These are phyloP conservation scores for Gandaritis pyraliata DNA, from an alignment of 2,888 invertebrate genomes.

Conservation along the genomic window DNA sequence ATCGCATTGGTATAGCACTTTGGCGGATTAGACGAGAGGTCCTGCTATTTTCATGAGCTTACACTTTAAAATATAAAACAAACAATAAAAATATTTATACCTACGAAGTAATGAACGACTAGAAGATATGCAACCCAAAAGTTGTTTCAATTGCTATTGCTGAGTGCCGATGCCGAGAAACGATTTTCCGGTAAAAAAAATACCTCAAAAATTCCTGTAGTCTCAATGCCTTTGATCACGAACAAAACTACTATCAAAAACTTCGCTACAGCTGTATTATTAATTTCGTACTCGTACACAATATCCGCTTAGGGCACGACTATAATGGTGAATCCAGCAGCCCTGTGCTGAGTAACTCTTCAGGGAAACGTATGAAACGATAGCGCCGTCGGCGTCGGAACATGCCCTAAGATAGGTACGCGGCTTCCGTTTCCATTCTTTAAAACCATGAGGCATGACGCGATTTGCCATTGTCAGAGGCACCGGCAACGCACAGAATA, in stretches of 20 bases:
- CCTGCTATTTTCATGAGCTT: not conserved
- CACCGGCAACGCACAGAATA: conserved; percentile 45
- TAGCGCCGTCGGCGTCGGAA: conserved; percentile 28
- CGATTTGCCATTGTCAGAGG: conserved; percentile 67
- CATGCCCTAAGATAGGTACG: conserved; percentile 55
- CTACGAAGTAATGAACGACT: no score
- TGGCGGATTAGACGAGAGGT: not conserved
- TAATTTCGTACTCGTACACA: no score
- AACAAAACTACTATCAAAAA: no score
- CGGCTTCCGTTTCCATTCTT: conserved; percentile 72
- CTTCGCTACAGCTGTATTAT: no score
- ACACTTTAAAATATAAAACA: not conserved
- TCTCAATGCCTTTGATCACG: no score
- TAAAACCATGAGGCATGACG: conserved; percentile 67
- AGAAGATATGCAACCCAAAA: no score
- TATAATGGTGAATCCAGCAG: not conserved
- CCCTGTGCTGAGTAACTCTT: conserved; percentile 5
- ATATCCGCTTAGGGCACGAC: no score
- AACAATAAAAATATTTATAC: no score
- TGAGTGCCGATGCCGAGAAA: no score
- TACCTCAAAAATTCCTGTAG: no score
- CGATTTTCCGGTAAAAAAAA: no score
- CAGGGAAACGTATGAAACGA: conserved; percentile 4
- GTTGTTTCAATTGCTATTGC: no score
- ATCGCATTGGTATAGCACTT: conserved; percentile 5